A percentile compares a stretch with the other conserved stretches of the same genome.
Conservation (phyloP, 2,113 vertebrate genomes). For the Gyps fulvus region DNA sequence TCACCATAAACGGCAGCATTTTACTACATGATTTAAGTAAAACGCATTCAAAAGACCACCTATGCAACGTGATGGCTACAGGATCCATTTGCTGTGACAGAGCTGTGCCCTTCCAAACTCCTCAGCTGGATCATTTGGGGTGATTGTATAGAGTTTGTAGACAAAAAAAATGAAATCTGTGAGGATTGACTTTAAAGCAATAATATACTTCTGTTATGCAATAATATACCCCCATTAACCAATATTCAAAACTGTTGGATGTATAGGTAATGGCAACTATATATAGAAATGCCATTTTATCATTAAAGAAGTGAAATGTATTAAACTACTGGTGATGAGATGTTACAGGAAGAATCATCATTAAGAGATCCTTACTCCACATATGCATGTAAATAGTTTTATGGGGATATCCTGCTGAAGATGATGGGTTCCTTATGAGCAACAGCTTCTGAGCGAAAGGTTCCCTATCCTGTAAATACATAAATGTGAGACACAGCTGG, state of each 20-base stretch:
- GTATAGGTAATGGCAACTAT: neutral
- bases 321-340: neutral
- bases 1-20: constrained; percentile 19
- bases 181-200: neutral
- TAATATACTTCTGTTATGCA: neutral
- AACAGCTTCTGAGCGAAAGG: neutral
- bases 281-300: neutral
- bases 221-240: neutral
- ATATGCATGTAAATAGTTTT: neutral
- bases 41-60: constrained; percentile 57
- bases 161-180: neutral
- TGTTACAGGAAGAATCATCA: neutral
- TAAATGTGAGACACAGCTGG: neutral
- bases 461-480: neutral
- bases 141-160: neutral
- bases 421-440: constrained; percentile 8
- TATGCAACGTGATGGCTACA: neutral
- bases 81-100: neutral
- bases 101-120: neutral
- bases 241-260: neutral
- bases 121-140: neutral
- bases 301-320: neutral
- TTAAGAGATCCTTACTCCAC: neutral
- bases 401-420: neutral
- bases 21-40: constrained; percentile 59